These are phyloP conservation scores for Phaenicophaeus curvirostris DNA, from an alignment of 2,797 vertebrate species.

Conservation along the genomic window DNA sequence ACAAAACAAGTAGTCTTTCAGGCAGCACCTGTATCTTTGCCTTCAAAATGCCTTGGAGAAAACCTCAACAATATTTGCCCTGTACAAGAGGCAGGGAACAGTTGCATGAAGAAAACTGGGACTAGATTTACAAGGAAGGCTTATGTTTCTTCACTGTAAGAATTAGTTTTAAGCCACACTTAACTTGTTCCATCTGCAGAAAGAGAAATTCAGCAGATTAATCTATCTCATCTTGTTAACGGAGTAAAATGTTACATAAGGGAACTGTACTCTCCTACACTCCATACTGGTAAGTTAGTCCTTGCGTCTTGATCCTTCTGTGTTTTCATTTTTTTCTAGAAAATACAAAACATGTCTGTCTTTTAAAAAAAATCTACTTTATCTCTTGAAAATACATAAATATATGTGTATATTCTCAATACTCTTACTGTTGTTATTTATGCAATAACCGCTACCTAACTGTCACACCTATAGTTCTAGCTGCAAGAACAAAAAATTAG, in stretches of 20 bases:
- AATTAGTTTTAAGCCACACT: neutral
- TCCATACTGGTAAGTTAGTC: neutral
- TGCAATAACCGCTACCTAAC: neutral
- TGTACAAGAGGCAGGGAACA: neutral
- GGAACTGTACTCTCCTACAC: neutral
- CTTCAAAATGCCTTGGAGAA: neutral
- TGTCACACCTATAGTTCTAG: neutral
- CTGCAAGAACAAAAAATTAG: neutral
- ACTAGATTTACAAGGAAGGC: neutral
- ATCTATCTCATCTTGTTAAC: neutral
- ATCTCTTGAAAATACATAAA: neutral
- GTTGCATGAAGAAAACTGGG: neutral
- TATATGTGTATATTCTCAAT: neutral
- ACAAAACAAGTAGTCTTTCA: neutral
- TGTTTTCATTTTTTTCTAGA: neutral
- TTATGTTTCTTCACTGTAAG: neutral
- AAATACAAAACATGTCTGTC: accelerated
- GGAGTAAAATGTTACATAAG: neutral
- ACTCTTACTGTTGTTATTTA: neutral
- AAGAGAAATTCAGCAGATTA: neutral
- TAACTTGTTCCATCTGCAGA: neutral
- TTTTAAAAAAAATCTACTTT: neutral
- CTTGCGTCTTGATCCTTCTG: neutral
- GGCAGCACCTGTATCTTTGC: neutral
- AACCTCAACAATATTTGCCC: neutral